Percentiles rank a stretch among this genome's conserved stretches.
These are phyloP conservation scores for Petrophora chlorosata DNA, from an alignment of 2,888 invertebrate genomes.

Conservation along the genomic window DNA sequence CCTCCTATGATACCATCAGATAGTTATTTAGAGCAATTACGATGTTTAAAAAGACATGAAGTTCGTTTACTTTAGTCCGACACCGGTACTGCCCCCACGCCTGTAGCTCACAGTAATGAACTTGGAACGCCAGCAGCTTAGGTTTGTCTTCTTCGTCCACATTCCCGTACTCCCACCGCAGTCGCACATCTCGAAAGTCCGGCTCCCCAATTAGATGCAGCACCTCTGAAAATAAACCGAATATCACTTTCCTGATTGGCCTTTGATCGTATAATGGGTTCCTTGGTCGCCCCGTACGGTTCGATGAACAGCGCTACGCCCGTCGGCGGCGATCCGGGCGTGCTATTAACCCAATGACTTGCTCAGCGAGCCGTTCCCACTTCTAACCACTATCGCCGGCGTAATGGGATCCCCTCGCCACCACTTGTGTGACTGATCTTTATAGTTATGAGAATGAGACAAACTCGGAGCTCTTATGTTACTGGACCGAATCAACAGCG, in stretches of 20 bases:
- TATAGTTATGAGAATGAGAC: conserved; percentile 30
- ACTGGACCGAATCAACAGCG: conserved; percentile 25
- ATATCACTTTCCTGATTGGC: conserved; percentile 20
- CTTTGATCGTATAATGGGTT: conserved; percentile 25
- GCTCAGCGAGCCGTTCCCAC: conserved; percentile 66
- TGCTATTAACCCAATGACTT: conserved; percentile 78
- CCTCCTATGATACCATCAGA: conserved; percentile 24
- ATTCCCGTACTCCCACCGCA: conserved; percentile 85
- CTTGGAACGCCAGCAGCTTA: conserved; percentile 85
- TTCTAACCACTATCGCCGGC: conserved; percentile 32
- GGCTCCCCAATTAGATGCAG: conserved; percentile 86
- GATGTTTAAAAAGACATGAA: background rate
- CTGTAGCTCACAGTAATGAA: conserved; percentile 91
- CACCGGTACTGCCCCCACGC: conserved; percentile 91
- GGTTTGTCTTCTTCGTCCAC: conserved; percentile 62
- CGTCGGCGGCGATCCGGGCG: conserved; percentile 65
- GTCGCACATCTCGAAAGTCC: conserved; percentile 86
- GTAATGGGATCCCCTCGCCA: conserved; percentile 37
- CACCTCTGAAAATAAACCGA: conserved; percentile 74
- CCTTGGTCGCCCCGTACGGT: conserved; percentile 38
- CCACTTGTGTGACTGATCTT: conserved; percentile 27
- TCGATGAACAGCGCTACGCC: conserved; percentile 54
- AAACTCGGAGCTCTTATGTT: conserved; percentile 21
- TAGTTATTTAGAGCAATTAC: conserved; percentile 8
- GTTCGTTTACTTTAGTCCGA: conserved; percentile 81